phyloP scores from a whole-genome alignment of 2,797 vertebrate species.

The Xiphophorus birchmanni region DNA sequence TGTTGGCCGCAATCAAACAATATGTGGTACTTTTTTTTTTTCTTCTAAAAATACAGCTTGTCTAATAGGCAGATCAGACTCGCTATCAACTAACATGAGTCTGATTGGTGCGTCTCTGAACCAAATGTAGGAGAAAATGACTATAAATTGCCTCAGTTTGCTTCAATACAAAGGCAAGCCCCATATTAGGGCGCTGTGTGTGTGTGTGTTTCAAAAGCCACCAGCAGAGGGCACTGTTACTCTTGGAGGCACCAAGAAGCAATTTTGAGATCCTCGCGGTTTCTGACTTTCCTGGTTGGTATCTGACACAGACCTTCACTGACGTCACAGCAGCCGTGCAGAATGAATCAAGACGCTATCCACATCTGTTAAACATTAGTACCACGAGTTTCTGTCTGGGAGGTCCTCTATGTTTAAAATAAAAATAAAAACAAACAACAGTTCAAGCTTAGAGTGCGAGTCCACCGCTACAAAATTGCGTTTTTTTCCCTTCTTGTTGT shows the following conservation, averaged over 20 bases:
- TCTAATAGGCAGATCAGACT: background rate
- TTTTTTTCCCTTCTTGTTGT: background rate
- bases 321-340: conserved; percentile 11
- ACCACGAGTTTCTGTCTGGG: background rate
- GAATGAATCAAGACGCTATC: conserved; percentile 1
- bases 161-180: background rate
- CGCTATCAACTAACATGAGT: background rate
- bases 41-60: background rate
- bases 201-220: conserved; percentile 9
- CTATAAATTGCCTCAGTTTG: background rate
- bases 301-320: background rate
- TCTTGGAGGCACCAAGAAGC: background rate
- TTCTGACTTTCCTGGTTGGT: conserved; percentile 14
- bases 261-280: background rate
- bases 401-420: background rate
- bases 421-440: background rate
- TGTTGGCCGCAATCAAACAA: background rate
- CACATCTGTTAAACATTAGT: conserved; percentile 2
- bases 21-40: background rate
- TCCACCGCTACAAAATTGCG: conserved; percentile 56
- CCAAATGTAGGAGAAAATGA: background rate
- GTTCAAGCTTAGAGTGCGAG: conserved; percentile 29
- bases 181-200: background rate
- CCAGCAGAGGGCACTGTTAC: background rate
- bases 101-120: background rate